Percentiles rank a stretch among this genome's conserved stretches.
Evolutionary conservation across 2,113 vertebrate species (phyloP).

Genomic region (Nannobrachium achirus): DNA sequence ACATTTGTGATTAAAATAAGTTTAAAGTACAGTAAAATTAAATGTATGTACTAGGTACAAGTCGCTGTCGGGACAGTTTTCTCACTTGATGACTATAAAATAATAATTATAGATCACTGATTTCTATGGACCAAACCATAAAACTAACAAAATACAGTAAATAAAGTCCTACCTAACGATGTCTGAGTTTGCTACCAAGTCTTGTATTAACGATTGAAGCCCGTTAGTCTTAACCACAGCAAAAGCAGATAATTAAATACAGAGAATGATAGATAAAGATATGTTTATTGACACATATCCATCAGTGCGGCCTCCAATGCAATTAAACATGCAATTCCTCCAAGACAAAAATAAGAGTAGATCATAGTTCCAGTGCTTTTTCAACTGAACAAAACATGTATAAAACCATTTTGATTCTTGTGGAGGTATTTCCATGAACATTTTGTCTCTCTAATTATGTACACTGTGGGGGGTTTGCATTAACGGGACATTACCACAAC

Average conservation of each 20-base stretch:
- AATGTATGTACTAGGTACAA: too few relatives aligned
- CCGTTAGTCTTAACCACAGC: not conserved
- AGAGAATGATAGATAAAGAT: slow-evolving; percentile 92
- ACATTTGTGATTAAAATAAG: too few relatives aligned
- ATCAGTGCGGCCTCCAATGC: slow-evolving; percentile 97
- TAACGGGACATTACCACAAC: slow-evolving; percentile 56
- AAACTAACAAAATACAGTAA: too few relatives aligned
- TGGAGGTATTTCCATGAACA: slow-evolving; percentile 92
- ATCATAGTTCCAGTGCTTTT: slow-evolving; percentile 98
- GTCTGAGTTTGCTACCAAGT: too few relatives aligned
- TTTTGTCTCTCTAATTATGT: slow-evolving; percentile 71
- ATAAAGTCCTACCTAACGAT: too few relatives aligned
- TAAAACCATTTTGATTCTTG: slow-evolving; percentile 89
- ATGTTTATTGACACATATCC: slow-evolving; percentile 99
- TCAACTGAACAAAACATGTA: slow-evolving; percentile 90
- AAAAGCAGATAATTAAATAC: slow-evolving; percentile 37
- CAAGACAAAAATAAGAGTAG: slow-evolving; percentile 84
- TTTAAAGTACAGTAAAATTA: too few relatives aligned
- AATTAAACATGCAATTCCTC: slow-evolving; percentile 95
- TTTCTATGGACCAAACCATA: too few relatives aligned
- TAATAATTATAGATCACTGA: too few relatives aligned
- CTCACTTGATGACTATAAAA: too few relatives aligned
- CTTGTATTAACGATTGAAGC: too few relatives aligned
- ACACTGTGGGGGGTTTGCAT: slow-evolving; percentile 64
- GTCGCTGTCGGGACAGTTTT: too few relatives aligned